Conservation (phyloP, 2,113 vertebrate genomes). For the Blennius ocellaris region DNA sequence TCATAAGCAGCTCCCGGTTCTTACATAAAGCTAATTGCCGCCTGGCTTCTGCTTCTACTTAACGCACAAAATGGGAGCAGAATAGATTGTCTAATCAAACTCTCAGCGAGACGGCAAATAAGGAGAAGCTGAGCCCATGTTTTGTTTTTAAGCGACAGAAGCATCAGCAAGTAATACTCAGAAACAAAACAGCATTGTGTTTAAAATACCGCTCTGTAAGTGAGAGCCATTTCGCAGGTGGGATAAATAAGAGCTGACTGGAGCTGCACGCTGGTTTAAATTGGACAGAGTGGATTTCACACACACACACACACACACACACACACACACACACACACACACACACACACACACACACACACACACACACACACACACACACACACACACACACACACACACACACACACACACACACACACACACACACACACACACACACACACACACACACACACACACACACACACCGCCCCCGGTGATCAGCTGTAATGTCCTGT, state of each 20-base stretch:
- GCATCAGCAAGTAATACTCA: neutral
- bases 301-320: neutral
- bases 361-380: too few species aligned
- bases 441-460: too few species aligned
- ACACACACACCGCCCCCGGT: too few species aligned
- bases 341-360: too few species aligned
- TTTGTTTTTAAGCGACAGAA: neutral
- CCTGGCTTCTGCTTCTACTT: neutral
- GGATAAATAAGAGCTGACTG: neutral
- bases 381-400: too few species aligned
- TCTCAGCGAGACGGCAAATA: neutral
- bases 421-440: too few species aligned
- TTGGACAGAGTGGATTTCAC: slow-evolving; percentile 6
- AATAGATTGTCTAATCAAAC: neutral
- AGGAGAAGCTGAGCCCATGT: slow-evolving; percentile 2
- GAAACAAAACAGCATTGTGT: neutral
- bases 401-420: too few species aligned
- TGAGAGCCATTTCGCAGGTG: too few species aligned
- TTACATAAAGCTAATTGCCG: neutral
- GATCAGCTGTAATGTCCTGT: slow-evolving; percentile 56
- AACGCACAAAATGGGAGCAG: neutral
- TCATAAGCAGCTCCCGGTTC: neutral
- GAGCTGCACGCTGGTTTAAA: neutral
- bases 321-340: too few species aligned
- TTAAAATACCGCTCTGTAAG: too few species aligned